Conservation (phyloP, 2,113 vertebrate genomes). For the Heloderma charlesbogerti region DNA sequence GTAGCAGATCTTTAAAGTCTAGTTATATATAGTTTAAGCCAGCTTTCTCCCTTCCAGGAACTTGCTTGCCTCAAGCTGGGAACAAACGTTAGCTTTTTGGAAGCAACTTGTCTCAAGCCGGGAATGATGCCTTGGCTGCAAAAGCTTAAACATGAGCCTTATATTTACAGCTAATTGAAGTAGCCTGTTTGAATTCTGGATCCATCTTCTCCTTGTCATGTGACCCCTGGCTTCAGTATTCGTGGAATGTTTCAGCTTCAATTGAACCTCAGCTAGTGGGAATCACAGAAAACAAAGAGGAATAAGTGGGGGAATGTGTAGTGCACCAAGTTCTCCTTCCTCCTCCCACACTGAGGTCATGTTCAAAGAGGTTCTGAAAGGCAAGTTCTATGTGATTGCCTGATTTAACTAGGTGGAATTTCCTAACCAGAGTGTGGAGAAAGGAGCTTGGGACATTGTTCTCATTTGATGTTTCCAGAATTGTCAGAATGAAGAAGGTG, state of each 20-base stretch:
- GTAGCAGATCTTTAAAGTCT: background rate
- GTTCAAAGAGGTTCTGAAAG: background rate
- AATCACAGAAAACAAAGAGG: background rate
- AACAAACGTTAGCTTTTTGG: background rate
- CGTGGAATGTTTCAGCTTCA: background rate
- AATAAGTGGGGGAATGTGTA: background rate
- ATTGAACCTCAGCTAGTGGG: background rate
- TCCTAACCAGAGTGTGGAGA: background rate
- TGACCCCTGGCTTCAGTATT: background rate
- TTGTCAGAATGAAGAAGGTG: conserved; percentile 47
- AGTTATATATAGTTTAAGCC: background rate
- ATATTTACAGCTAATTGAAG: background rate
- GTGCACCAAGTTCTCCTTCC: background rate
- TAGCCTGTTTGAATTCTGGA: background rate
- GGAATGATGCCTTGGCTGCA: background rate
- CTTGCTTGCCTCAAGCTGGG: background rate
- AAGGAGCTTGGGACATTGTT: background rate
- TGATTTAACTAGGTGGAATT: background rate
- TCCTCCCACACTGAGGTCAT: background rate
- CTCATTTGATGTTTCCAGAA: background rate
- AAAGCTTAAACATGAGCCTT: background rate
- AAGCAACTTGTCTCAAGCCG: background rate
- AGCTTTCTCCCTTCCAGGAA: background rate
- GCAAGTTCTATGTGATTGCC: background rate
- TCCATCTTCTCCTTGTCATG: background rate